Percentiles rank a stretch among this genome's conserved stretches.
Evolutionary conservation across 2,797 vertebrate genomes (phyloP).

Genomic region (Protosalanx chinensis): DNA sequence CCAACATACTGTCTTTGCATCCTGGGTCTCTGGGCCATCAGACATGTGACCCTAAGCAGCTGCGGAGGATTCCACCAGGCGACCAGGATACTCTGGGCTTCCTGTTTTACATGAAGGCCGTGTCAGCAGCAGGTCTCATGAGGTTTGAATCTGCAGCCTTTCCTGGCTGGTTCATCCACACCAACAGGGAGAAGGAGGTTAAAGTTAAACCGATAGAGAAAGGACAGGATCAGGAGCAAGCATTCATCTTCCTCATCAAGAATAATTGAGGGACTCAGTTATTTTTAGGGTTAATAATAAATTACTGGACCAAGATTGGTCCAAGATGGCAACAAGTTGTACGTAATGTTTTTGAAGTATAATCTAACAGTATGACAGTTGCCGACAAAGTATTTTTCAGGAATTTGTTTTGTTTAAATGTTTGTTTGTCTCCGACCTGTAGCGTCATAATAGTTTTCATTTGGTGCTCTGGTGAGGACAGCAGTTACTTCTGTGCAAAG

Average conservation of each 20-base stretch:
- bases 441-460: too few species aligned
- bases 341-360: too few species aligned
- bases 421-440: too few species aligned
- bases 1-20: background rate
- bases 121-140: background rate
- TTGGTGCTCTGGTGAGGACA: too few species aligned
- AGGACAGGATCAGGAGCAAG: background rate
- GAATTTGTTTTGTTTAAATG: too few species aligned
- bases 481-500: too few species aligned
- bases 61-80: constrained; percentile 57
- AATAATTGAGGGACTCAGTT: constrained; percentile 14
- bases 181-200: constrained; percentile 10
- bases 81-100: constrained; percentile 57
- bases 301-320: too few species aligned
- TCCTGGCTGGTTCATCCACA: constrained; percentile 70
- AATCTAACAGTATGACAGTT: too few species aligned
- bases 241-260: constrained; percentile 44
- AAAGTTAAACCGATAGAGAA: background rate
- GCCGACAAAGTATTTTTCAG: too few species aligned
- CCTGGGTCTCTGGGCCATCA: constrained; percentile 27
- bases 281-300: too few species aligned
- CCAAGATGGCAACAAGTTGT: too few species aligned
- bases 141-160: constrained; percentile 70
- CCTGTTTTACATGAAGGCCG: constrained; percentile 74
- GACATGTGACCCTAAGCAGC: constrained; percentile 52